phyloP scores from a whole-genome alignment of 1,140 invertebrate species.

The Drosophila lacteicornis region DNA sequence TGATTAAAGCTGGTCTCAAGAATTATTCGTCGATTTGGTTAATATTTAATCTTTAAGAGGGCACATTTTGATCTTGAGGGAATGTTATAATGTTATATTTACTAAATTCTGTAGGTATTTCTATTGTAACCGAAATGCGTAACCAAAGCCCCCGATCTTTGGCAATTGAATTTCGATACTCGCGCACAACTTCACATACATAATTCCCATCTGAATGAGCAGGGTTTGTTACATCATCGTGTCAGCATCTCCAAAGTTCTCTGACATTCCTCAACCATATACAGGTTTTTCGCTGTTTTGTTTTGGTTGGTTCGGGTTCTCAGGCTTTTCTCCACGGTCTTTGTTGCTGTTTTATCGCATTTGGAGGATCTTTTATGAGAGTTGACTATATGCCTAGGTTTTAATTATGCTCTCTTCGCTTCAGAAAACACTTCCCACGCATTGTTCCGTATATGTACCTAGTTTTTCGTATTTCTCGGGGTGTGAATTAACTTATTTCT shows the following conservation, averaged over 20 bases:
- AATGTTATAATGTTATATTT: not conserved
- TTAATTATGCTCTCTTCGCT: constrained; percentile 61
- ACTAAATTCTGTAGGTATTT: too few species aligned
- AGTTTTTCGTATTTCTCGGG: constrained; percentile 6
- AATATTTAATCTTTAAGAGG: not conserved
- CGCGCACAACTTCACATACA: not conserved
- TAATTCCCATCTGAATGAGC: constrained; percentile 3
- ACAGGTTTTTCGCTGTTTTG: constrained; percentile 30
- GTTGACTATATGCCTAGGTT: constrained; percentile 44
- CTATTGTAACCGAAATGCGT: too few species aligned
- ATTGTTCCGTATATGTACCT: constrained; percentile 31
- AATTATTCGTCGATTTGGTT: not conserved
- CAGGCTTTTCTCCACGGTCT: constrained; percentile 16
- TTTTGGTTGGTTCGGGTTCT: constrained; percentile 3
- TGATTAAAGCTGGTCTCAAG: not conserved
- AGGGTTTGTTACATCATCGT: constrained; percentile 42
- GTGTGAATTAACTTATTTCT: constrained; percentile 35
- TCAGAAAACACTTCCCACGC: constrained; percentile 73
- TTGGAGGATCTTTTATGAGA: constrained; percentile 45
- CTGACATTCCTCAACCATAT: constrained; percentile 18
- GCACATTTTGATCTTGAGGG: not conserved
- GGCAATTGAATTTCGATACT: constrained; percentile 1
- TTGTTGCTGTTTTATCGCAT: constrained; percentile 38
- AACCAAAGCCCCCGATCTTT: not conserved
- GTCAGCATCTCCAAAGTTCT: constrained; percentile 32